Conservation (phyloP, 2,113 vertebrate genomes). For the Chionodraco myersi region DNA sequence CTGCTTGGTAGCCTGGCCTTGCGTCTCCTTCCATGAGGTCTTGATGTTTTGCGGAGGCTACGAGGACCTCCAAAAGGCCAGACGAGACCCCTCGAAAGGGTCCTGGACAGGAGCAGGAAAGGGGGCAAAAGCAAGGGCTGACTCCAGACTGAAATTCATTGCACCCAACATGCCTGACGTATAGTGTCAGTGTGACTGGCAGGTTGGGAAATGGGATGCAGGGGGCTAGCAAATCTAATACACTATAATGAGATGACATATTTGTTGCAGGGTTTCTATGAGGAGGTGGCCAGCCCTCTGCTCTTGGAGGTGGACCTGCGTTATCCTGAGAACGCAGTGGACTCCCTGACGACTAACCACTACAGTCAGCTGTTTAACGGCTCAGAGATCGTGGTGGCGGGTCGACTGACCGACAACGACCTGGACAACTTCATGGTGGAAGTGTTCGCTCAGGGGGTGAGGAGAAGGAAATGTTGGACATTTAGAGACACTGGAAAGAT, state of each 20-base stretch:
- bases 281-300: conserved; percentile 89
- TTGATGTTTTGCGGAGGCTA: too few species aligned
- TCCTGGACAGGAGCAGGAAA: too few species aligned
- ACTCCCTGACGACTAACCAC: conserved; percentile 83
- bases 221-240: too few species aligned
- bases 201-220: too few species aligned
- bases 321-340: conserved; percentile 84
- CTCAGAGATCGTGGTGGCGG: conserved; percentile 91
- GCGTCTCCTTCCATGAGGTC: too few species aligned
- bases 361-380: conserved; percentile 89
- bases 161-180: too few species aligned
- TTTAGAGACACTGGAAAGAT: neutral
- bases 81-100: too few species aligned
- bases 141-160: too few species aligned
- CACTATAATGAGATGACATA: neutral
- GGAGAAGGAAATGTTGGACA: conserved; percentile 25
- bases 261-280: conserved; percentile 86
- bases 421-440: conserved; percentile 83
- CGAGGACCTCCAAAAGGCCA: too few species aligned
- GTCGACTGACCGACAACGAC: conserved; percentile 84
- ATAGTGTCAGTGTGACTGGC: too few species aligned
- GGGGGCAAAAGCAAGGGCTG: too few species aligned
- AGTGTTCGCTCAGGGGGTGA: conserved; percentile 87
- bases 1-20: too few species aligned
- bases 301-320: conserved; percentile 85